phyloP scores from a whole-genome alignment of 2,888 invertebrate genomes.

The Lasiommata megera region DNA sequence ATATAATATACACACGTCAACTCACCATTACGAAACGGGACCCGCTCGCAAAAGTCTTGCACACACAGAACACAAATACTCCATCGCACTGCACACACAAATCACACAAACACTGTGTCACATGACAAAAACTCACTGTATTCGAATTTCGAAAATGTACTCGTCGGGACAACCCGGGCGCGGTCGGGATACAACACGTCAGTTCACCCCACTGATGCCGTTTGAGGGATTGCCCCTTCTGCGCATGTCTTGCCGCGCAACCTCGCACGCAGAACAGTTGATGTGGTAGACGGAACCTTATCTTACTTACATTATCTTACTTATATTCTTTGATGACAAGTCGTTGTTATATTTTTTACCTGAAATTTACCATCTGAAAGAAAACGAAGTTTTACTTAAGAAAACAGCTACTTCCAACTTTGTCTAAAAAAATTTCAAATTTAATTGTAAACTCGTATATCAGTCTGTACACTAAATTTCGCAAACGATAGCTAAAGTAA shows the following conservation, averaged over 20 bases:
- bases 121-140: constrained; percentile 27
- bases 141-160: constrained; percentile 32
- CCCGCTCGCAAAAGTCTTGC: constrained; percentile 22
- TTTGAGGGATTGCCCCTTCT: constrained; percentile 54
- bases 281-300: neutral
- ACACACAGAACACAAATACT: constrained; percentile 49
- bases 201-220: constrained; percentile 61
- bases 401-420: too few relatives aligned
- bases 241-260: constrained; percentile 75
- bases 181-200: constrained; percentile 59
- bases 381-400: too few relatives aligned
- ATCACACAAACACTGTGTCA: constrained; percentile 30
- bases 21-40: constrained; percentile 56
- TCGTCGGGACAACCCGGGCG: constrained; percentile 48
- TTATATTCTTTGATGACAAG: too few relatives aligned
- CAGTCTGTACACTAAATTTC: too few relatives aligned
- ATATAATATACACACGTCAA: constrained; percentile 12
- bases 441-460: too few relatives aligned
- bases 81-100: constrained; percentile 44
- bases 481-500: too few relatives aligned
- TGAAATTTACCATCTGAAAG: too few relatives aligned
- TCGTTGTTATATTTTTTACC: too few relatives aligned
- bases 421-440: too few relatives aligned
- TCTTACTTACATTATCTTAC: too few relatives aligned
- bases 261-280: constrained; percentile 34